Conservation (phyloP, 2,888 invertebrate genomes). For the Diploptera punctata region DNA sequence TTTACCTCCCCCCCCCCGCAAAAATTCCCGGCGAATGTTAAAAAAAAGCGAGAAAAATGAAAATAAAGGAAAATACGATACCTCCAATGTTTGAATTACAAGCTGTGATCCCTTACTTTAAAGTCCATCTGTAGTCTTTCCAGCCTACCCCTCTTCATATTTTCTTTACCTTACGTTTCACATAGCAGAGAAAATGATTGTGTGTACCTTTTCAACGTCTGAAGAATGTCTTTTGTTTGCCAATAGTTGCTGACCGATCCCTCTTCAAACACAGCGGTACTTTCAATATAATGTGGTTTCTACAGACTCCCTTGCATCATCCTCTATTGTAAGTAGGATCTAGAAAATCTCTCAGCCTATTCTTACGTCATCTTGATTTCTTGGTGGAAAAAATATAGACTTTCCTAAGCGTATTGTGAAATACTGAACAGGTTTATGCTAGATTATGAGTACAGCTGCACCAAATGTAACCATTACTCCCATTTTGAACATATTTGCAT, state of each 20-base stretch:
- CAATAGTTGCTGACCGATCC: constrained; percentile 1
- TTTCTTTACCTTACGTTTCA: no score
- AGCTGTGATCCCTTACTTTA: no score
- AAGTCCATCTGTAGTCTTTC: no score
- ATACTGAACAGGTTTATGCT: not conserved
- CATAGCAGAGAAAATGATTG: not conserved
- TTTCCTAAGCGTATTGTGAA: not conserved
- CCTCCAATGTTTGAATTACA: no score
- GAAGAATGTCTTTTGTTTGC: not conserved
- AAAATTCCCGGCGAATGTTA: no score
- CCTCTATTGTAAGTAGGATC: not conserved
- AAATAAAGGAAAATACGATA: no score
- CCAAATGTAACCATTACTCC: no score
- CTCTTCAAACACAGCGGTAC: constrained; percentile 3
- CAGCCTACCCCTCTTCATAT: no score
- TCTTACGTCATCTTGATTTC: constrained; percentile 21
- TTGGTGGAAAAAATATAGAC: constrained; percentile 21
- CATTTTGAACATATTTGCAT: no score
- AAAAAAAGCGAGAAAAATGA: no score
- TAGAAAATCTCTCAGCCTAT: constrained; percentile 11
- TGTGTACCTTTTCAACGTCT: constrained; percentile 11
- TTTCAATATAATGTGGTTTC: constrained; percentile 14
- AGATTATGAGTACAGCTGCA: no score
- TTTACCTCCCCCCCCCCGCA: no score
- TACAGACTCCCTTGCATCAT: not conserved